Evolutionary conservation across 2,888 invertebrate genomes (phyloP), one percentile per base, ranked within the genome.

Genomic region (Anodontia alba): DNA sequence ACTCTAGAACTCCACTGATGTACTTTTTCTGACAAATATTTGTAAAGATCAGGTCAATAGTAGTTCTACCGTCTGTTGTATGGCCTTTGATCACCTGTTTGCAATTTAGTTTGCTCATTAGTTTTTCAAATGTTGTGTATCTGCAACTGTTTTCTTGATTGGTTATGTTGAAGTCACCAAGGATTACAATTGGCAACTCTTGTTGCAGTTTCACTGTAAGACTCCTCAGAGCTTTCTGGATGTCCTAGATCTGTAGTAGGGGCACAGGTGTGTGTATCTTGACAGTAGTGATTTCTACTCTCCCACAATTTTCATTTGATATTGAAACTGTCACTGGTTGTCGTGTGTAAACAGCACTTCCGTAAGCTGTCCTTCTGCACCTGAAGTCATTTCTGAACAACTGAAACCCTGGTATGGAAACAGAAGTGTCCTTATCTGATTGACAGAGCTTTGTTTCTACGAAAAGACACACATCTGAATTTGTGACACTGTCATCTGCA

Each of bases 401-500:
- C 7, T 29, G 8, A 36, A 62, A 62, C 5, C n/a, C 31, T 62
- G 62, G 62, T 20, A 62, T 5, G 7, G 36, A 3, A 12, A 62
- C 3, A 15, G 31, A 10, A 33, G 10, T 36, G 20, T 62, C 62
- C 3, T 62, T 20, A 36, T 62, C 62, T 62, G 26, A 26, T 12
- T 36, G 8, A 36, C 62, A 62, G 31, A 62, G 36, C 29, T 62
- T 62, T 23, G 62, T 62, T 62, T 62, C 62, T 12, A 62, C 62
- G n/a, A 62, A 62, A 5, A 62, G 3, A 26, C 36, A 33, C 10
- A 62, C 7, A 36, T 29, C 36, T 3, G 62, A 62, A 36, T 15
- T 36, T 7, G 7, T 62, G 20, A 62, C 10, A 29, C n/a, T 62
- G 62, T 23, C 7, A 26, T 62, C 62, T 10, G 62, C 62, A 33